Conservation (phyloP, 1,140 invertebrate genomes). For the Phymorhynchus buccinoides region DNA sequence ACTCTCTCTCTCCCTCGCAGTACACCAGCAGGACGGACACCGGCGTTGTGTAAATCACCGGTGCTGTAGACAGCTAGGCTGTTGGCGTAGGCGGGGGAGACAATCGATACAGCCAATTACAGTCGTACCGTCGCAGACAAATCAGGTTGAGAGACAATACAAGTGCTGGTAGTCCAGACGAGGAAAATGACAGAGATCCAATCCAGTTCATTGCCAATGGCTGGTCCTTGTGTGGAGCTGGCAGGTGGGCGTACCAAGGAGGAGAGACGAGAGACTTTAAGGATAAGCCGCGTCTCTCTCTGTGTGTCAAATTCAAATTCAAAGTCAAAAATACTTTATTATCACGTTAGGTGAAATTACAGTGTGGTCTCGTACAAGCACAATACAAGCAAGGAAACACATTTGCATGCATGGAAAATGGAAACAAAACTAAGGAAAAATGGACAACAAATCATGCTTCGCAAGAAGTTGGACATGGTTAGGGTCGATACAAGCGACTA, state of each 20-base stretch:
- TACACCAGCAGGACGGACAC: not conserved
- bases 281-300: not conserved
- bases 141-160: slow-evolving; percentile 6
- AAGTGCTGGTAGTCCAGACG: not conserved
- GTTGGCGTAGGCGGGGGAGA: not conserved
- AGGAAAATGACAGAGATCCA: not conserved
- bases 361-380: too few species aligned
- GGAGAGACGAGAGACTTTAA: not conserved
- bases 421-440: too few species aligned
- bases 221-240: not conserved
- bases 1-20: not conserved
- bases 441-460: too few species aligned
- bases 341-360: too few species aligned
- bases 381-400: too few species aligned
- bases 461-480: too few species aligned
- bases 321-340: too few species aligned
- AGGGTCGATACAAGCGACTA: too few species aligned
- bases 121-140: slow-evolving; percentile 1
- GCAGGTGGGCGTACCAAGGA: not conserved
- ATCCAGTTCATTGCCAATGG: not conserved
- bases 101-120: not conserved
- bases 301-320: too few species aligned
- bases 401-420: too few species aligned
- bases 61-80: not conserved
- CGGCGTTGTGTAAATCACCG: not conserved